A percentile compares a stretch with the other conserved stretches of the same genome.
phyloP scores from a whole-genome alignment of 2,113 vertebrate species.

The Halichoerus grypus region DNA sequence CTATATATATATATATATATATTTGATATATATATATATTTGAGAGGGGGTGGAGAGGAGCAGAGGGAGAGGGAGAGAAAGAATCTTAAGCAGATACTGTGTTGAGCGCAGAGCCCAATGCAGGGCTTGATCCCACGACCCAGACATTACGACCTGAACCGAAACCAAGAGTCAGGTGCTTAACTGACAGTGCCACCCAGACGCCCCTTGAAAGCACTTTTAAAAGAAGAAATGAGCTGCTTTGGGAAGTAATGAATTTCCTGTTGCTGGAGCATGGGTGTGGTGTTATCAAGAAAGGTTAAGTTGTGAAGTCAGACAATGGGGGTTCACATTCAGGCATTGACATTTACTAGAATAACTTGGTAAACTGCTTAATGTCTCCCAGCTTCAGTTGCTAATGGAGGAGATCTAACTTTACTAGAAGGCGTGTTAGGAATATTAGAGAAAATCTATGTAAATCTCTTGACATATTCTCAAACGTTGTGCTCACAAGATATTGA shows the following conservation, averaged over 20 bases:
- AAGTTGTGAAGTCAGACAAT: background rate
- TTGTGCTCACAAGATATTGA: background rate
- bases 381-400: background rate
- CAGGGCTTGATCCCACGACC: background rate
- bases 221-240: background rate
- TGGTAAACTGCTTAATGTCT: background rate
- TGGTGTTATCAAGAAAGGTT: background rate
- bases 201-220: background rate
- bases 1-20: background rate
- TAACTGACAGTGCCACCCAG: background rate
- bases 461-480: background rate
- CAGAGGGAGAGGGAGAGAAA: background rate
- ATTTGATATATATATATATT: background rate
- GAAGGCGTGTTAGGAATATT: background rate
- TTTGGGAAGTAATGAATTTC: background rate
- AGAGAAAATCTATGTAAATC: constrained; percentile 8
- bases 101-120: background rate
- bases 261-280: background rate
- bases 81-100: background rate
- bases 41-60: background rate
- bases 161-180: background rate
- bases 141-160: background rate
- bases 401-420: background rate
- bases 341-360: background rate
- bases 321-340: background rate